A percentile compares a stretch with the other conserved stretches of the same genome.
Evolutionary conservation across 2,888 invertebrate genomes (phyloP).

Genomic region (Keiferia lycopersicella): DNA sequence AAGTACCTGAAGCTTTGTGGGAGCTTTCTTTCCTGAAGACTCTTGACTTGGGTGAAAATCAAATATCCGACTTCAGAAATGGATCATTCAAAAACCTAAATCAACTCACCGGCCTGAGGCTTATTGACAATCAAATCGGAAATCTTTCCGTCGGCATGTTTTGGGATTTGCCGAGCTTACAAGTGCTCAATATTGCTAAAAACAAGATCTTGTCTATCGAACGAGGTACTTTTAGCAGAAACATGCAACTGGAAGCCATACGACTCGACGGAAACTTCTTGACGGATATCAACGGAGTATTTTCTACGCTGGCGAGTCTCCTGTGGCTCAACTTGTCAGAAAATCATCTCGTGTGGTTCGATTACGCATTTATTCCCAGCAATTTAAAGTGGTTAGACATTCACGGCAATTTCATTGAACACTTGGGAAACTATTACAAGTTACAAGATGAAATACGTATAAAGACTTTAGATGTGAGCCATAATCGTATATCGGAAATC

Average conservation of each 20-base stretch:
- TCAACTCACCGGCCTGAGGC: conserved; percentile 91
- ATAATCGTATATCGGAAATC: conserved; percentile 92
- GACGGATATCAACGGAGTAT: conserved; percentile 94
- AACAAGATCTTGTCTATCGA: conserved; percentile 94
- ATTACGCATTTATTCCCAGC: conserved; percentile 94
- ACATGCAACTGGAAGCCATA: conserved; percentile 91
- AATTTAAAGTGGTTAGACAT: conserved; percentile 95
- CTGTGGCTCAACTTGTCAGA: conserved; percentile 94
- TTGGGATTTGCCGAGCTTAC: conserved; percentile 90
- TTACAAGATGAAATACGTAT: conserved; percentile 90
- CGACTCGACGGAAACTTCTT: conserved; percentile 93
- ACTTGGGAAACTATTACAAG: conserved; percentile 93
- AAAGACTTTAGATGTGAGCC: conserved; percentile 93
- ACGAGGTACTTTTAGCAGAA: conserved; percentile 90
- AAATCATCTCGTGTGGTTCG: conserved; percentile 96
- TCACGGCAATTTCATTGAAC: conserved; percentile 94
- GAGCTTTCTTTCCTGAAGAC: conserved; percentile 92
- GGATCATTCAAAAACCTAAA: conserved; percentile 92
- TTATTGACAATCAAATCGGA: conserved; percentile 95
- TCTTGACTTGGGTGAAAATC: conserved; percentile 95
- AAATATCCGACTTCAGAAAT: conserved; percentile 90
- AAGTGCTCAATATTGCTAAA: conserved; percentile 93
- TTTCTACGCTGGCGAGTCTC: conserved; percentile 91
- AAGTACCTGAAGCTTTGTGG: conserved; percentile 91
- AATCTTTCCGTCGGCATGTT: conserved; percentile 93